Evolutionary conservation across 2,113 vertebrate genomes (phyloP).

Genomic region (Bombycilla garrulus): DNA sequence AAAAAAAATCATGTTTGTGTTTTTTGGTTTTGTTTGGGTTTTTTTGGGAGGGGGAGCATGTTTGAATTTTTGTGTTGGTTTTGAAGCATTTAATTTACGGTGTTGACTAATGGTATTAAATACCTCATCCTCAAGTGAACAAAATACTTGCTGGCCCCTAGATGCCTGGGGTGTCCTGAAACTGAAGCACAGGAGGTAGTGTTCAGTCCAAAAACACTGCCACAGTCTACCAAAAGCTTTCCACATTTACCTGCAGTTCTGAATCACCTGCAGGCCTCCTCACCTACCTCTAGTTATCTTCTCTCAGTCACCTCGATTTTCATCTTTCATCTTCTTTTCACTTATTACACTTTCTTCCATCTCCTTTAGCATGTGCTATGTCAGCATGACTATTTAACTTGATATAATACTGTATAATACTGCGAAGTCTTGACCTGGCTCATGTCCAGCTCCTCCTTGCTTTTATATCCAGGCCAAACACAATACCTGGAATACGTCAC

Average conservation of each 20-base stretch:
- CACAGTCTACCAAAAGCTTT: background rate
- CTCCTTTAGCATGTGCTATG: background rate
- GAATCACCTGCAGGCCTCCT: background rate
- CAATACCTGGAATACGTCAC: background rate
- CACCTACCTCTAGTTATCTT: background rate
- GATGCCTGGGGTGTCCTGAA: background rate
- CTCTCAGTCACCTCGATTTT: background rate
- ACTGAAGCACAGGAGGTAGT: background rate
- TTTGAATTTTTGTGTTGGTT: background rate
- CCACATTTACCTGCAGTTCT: background rate
- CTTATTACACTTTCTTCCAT: background rate
- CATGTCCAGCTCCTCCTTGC: background rate
- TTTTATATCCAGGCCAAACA: background rate
- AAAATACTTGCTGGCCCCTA: background rate
- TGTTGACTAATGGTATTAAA: background rate
- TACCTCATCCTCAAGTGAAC: background rate
- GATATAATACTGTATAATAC: background rate
- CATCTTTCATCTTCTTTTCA: background rate
- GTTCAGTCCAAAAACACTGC: background rate
- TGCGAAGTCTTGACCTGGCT: background rate
- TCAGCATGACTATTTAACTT: background rate
- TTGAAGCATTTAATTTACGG: background rate
- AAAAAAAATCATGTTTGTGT: background rate
- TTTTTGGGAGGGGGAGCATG: fast-evolving
- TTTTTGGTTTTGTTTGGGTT: fast-evolving